These are phyloP conservation scores for Lytechinus variegatus DNA, from an alignment of 35 echinoderm and acorn worm genomes.

Conservation along the genomic window DNA sequence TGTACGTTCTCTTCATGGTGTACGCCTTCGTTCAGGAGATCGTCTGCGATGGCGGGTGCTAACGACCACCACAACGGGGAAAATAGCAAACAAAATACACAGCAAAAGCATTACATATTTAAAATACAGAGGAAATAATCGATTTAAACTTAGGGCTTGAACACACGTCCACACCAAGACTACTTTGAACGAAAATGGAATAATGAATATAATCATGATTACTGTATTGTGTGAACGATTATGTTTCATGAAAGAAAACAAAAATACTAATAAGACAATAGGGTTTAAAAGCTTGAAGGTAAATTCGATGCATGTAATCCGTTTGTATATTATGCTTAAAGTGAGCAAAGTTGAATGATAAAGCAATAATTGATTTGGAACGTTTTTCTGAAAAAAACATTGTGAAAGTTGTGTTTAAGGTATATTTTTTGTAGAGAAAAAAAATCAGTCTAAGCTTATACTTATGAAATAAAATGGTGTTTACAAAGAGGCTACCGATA, in stretches of 20 bases:
- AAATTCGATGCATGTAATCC: not conserved
- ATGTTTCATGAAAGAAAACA: not conserved
- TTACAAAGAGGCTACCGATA: no score
- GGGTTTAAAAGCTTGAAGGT: not conserved
- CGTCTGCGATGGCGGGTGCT: constrained; percentile 78
- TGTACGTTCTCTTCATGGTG: constrained; percentile 84
- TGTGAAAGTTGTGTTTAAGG: not conserved
- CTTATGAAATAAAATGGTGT: no score
- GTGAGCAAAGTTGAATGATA: not conserved
- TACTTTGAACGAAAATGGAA: not conserved
- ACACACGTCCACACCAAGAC: not conserved
- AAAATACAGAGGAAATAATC: not conserved
- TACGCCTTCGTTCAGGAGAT: constrained; percentile 94
- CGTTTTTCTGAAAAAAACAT: not conserved
- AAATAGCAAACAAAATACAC: not conserved
- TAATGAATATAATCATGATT: not conserved
- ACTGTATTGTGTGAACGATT: not conserved
- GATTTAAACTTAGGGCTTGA: not conserved
- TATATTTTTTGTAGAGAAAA: no score
- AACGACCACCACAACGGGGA: not conserved
- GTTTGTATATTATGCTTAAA: not conserved
- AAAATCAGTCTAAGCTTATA: no score
- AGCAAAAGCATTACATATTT: not conserved
- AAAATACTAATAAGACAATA: not conserved
- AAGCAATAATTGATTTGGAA: not conserved